Conservation (phyloP, 2,797 vertebrate species). For the Cyprinella venusta region DNA sequence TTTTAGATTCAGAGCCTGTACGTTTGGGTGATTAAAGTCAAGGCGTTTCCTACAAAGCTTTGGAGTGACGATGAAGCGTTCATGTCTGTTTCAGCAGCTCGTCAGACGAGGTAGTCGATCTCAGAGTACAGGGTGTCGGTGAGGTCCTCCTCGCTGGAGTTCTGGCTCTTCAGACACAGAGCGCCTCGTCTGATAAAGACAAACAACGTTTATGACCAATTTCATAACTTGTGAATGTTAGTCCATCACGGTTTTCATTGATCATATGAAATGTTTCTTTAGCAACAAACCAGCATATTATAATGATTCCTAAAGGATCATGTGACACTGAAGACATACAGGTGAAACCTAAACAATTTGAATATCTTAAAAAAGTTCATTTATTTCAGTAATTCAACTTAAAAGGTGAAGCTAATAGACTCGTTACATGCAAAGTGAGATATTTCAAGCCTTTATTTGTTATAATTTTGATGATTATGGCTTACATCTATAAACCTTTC, state of each 20-base stretch:
- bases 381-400: no score
- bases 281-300: background rate
- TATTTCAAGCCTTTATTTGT: no score
- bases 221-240: background rate
- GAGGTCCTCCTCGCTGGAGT: slow-evolving; percentile 77
- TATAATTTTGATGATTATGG: no score
- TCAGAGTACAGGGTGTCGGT: slow-evolving; percentile 76
- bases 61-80: slow-evolving; percentile 14
- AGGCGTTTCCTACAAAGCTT: slow-evolving; percentile 27
- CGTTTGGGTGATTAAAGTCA: slow-evolving; percentile 5
- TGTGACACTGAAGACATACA: background rate
- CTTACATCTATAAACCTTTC: no score
- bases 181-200: slow-evolving; percentile 74
- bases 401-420: no score
- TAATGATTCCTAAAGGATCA: background rate
- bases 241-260: no score
- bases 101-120: slow-evolving; percentile 76
- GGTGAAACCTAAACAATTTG: no score
- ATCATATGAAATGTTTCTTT: no score
- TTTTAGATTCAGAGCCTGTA: background rate
- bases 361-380: no score
- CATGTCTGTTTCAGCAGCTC: background rate
- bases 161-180: slow-evolving; percentile 75
- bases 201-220: background rate
- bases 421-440: no score